Evolutionary conservation across 2,797 vertebrate genomes (phyloP).

Genomic region (Macropus fuliginosus): DNA sequence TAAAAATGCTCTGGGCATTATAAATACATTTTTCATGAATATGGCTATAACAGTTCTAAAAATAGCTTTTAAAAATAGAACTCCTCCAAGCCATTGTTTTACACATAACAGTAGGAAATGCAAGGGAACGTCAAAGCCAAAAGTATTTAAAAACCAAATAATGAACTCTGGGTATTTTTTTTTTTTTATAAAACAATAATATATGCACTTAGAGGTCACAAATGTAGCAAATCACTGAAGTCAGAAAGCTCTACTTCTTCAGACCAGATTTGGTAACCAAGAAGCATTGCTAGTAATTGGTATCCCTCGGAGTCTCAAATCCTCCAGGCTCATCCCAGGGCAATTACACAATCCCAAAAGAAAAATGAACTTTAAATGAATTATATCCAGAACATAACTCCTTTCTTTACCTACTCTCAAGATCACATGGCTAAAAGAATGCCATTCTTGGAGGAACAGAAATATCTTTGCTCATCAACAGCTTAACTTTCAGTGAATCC

Average conservation of each 20-base stretch:
- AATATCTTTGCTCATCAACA: not conserved
- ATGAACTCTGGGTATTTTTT: conserved; percentile 64
- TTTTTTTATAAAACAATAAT: not conserved
- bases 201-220: not conserved
- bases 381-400: not conserved
- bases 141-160: conserved; percentile 77
- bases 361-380: not conserved
- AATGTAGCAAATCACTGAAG: not conserved
- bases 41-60: conserved; percentile 82
- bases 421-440: not conserved
- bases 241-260: not conserved
- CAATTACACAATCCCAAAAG: not conserved
- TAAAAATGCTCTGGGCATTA: conserved; percentile 80
- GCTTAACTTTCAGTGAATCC: not conserved
- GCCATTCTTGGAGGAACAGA: not conserved
- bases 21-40: conserved; percentile 82
- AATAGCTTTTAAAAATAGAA: conserved; percentile 78
- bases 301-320: not conserved
- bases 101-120: conserved; percentile 85
- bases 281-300: not conserved
- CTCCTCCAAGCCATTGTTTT: conserved; percentile 84
- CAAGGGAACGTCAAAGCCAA: conserved; percentile 79
- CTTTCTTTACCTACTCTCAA: not conserved
- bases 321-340: not conserved
- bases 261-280: not conserved